Percentiles rank a stretch among this genome's conserved stretches.
phyloP scores from a whole-genome alignment of 2,797 vertebrate species.

The Eulemur rubriventer region DNA sequence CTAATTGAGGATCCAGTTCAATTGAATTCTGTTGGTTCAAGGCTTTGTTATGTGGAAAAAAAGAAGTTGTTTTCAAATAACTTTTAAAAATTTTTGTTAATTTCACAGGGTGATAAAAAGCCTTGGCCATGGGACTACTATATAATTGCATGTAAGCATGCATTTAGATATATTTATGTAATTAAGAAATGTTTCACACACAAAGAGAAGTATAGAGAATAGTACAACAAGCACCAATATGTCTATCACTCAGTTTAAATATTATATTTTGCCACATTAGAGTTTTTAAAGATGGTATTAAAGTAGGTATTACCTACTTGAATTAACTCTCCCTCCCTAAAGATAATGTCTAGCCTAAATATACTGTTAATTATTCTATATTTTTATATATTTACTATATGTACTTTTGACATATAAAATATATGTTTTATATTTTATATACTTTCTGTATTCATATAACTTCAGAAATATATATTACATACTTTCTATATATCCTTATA shows the following conservation, averaged over 20 bases:
- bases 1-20: background rate
- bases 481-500: background rate
- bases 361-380: background rate
- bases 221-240: background rate
- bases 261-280: background rate
- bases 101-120: background rate
- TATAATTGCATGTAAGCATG: background rate
- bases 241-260: background rate
- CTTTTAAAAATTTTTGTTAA: background rate
- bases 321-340: background rate
- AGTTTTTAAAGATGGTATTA: background rate
- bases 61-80: background rate
- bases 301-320: background rate
- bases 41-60: background rate
- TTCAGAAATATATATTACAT: background rate
- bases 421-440: background rate
- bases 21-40: background rate
- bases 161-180: background rate
- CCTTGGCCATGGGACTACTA: background rate
- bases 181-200: background rate
- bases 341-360: background rate
- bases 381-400: background rate
- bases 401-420: background rate
- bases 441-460: background rate
- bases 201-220: background rate